Evolutionary conservation across 2,113 vertebrate species (phyloP).

Genomic region (Trogon surrucura): DNA sequence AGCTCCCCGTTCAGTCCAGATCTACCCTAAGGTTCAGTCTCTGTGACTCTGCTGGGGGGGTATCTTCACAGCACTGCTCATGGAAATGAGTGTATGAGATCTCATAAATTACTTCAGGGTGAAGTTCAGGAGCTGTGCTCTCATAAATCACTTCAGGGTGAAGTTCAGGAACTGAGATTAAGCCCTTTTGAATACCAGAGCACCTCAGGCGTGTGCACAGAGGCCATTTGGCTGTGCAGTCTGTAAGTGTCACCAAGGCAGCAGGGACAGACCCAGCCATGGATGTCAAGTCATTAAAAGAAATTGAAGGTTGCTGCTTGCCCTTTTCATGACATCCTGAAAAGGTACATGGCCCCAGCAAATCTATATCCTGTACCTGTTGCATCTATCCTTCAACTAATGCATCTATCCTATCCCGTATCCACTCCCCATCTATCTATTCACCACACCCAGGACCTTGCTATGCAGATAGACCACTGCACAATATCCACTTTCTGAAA

Average conservation of each 20-base stretch:
- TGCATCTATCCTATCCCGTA: rapidly evolving
- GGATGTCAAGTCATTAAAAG: background rate
- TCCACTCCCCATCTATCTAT: rapidly evolving
- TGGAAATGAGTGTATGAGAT: background rate
- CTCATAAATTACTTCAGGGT: background rate
- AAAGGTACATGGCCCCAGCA: background rate
- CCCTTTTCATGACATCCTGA: background rate
- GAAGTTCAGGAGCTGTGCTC: background rate
- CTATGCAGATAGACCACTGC: background rate
- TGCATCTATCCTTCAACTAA: rapidly evolving
- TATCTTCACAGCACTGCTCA: background rate
- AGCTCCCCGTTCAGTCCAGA: background rate
- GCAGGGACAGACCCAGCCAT: background rate
- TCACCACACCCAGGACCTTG: background rate
- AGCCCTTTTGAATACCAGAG: background rate
- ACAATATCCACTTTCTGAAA: background rate
- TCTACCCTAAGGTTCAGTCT: background rate
- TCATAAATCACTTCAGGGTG: background rate
- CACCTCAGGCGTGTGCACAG: rapidly evolving
- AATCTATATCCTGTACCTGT: background rate
- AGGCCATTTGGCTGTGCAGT: background rate
- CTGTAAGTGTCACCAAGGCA: background rate
- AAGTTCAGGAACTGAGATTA: background rate
- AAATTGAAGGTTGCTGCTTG: background rate
- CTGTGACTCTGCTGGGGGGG: background rate